Base-by-base conservation (phyloP, 2,113 vertebrate species). In the Balaeniceps rex region DNA sequence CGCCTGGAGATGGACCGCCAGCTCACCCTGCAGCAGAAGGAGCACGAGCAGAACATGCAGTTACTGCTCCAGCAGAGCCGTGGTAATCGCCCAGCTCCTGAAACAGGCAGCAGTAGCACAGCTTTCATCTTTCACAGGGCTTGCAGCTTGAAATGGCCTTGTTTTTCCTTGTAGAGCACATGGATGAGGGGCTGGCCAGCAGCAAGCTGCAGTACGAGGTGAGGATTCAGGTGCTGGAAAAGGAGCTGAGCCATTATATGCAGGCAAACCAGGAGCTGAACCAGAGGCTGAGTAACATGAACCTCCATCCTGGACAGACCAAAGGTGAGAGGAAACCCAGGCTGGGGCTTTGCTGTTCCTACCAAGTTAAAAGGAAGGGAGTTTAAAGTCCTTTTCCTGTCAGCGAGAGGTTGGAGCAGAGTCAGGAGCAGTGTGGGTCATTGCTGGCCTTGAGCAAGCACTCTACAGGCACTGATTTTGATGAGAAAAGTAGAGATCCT, bases 11-110 rank as follows among this genome's bases (percentile, higher is more conserved):
- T 98, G 60, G 99, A 99, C 92, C 99, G 99, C 2, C 98, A 99
- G 74, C 99, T 99, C 89, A 99, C 99, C 3, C 98, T 99, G 91
- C 99, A 99, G 97, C 99, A 99, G 98, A 99, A 99, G 96, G 99
- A 99, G n/a, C 99, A 99, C 0, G 99, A 99, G 95, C 98, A 99
- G 97, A 99, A 98, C 33, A 71, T 99, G 15, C 99, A 99, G 98
- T 97, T 99, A 29, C 97, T 99, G 69, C 98, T 99, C 61, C 99
- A 99, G 96, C 99, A 99, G 97, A 99, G 99, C 94, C 98, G 98
- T 87, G 99, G 99, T 99, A 93, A 94, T 22, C 15, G 13, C 51
- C 47, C 65, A 70, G 49, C 86, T 78, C 65, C 40, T 28, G 17
- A 15, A 1, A 40, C 0, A 0, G 36, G 68, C 83, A 80, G 80